A percentile compares a stretch with the other conserved stretches of the same genome.
phyloP scores from a whole-genome alignment of 2,113 vertebrate genomes.

The Microcebus jonahi region DNA sequence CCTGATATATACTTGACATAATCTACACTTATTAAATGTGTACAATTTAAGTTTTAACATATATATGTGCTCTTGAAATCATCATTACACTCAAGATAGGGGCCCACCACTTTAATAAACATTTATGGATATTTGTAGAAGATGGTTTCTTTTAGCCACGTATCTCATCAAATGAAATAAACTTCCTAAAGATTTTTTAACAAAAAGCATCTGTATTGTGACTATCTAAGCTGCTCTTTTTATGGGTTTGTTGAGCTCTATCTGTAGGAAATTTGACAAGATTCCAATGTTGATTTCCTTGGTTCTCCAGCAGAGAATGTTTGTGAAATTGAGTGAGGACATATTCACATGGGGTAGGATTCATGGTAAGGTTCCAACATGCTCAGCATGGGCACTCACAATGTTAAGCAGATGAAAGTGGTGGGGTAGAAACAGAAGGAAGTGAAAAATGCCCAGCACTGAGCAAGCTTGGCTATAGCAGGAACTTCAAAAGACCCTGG shows the following conservation, averaged over 20 bases:
- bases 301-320: background rate
- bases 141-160: slow-evolving; percentile 17
- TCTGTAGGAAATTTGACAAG: slow-evolving; percentile 9
- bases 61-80: background rate
- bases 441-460: background rate
- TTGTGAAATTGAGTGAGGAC: background rate
- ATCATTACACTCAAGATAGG: background rate
- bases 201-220: background rate
- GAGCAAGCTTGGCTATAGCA: background rate
- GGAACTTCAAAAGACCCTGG: slow-evolving; percentile 57
- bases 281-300: slow-evolving; percentile 21
- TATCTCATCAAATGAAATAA: slow-evolving; percentile 36
- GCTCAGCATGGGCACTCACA: background rate
- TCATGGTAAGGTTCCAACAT: background rate
- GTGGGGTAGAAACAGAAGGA: slow-evolving; percentile 13
- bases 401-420: slow-evolving; percentile 10
- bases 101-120: background rate
- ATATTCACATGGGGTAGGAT: background rate
- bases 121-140: background rate
- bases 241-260: background rate
- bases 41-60: background rate
- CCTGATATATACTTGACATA: background rate
- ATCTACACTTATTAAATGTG: background rate
- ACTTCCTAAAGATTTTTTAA: slow-evolving; percentile 21
- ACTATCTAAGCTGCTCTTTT: background rate